Evolutionary conservation across 2,797 vertebrate species (phyloP).

Genomic region (Pipistrellus pygmaeus): DNA sequence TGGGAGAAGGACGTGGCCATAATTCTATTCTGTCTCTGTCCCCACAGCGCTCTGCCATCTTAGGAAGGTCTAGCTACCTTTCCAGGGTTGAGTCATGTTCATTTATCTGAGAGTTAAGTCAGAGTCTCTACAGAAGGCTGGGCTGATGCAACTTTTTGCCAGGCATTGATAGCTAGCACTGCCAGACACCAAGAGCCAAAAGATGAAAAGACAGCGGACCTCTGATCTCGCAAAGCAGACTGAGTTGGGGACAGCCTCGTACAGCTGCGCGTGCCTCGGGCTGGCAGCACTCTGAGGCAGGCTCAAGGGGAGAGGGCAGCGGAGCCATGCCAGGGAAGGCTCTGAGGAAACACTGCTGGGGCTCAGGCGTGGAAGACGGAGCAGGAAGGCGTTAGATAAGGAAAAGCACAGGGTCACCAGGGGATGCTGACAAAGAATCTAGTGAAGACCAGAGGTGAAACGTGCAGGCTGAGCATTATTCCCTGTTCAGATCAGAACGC

Average conservation of each 20-base stretch:
- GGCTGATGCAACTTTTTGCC: background rate
- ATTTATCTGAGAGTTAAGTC: background rate
- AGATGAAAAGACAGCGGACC: background rate
- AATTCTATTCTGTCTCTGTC: background rate
- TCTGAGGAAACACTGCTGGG: background rate
- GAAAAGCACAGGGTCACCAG: background rate
- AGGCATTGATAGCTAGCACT: background rate
- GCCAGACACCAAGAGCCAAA: background rate
- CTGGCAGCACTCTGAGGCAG: background rate
- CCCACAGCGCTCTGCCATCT: background rate
- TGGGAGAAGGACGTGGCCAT: background rate
- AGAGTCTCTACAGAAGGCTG: background rate
- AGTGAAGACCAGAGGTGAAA: background rate
- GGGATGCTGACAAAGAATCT: background rate
- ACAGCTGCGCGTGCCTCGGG: rapidly evolving
- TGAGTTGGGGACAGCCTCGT: background rate
- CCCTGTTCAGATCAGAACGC: background rate
- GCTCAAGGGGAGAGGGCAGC: background rate
- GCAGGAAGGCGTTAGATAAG: background rate
- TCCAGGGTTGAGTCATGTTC: background rate
- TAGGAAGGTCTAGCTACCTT: background rate
- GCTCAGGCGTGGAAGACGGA: background rate
- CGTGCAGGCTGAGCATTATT: background rate
- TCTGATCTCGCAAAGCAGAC: background rate
- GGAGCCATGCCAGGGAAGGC: background rate